These are phyloP conservation scores for Seira musarum DNA, from an alignment of 2,888 invertebrate genomes.

Conservation along the genomic window DNA sequence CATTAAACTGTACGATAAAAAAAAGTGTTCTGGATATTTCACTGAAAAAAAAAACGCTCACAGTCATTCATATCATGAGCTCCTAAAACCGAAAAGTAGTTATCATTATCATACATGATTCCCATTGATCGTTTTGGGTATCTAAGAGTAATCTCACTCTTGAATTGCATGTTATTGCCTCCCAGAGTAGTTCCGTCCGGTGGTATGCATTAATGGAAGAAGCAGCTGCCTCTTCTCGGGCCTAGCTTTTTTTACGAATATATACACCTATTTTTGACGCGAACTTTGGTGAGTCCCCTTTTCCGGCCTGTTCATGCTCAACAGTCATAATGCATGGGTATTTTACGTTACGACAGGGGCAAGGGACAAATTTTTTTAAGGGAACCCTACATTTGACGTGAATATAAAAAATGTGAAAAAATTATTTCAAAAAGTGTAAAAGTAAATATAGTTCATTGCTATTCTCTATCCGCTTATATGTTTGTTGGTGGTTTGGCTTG, in stretches of 20 bases:
- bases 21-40: no score
- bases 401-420: neutral
- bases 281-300: neutral
- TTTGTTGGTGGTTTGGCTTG: neutral
- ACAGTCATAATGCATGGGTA: neutral
- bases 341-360: no score
- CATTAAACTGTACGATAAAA: no score
- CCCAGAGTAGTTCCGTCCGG: constrained; percentile 1
- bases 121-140: no score
- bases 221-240: constrained; percentile 2
- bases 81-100: no score
- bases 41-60: no score
- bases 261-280: no score
- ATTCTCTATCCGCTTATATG: neutral
- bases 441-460: neutral
- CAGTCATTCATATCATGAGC: no score
- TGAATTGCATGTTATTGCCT: no score
- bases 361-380: no score
- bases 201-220: neutral
- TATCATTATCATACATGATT: no score
- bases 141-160: no score
- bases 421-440: neutral
- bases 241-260: neutral
- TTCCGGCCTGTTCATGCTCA: neutral
- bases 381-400: neutral